Evolutionary conservation across 2,888 invertebrate genomes (phyloP).

Genomic region (Sinodicranocentrus sp.): DNA sequence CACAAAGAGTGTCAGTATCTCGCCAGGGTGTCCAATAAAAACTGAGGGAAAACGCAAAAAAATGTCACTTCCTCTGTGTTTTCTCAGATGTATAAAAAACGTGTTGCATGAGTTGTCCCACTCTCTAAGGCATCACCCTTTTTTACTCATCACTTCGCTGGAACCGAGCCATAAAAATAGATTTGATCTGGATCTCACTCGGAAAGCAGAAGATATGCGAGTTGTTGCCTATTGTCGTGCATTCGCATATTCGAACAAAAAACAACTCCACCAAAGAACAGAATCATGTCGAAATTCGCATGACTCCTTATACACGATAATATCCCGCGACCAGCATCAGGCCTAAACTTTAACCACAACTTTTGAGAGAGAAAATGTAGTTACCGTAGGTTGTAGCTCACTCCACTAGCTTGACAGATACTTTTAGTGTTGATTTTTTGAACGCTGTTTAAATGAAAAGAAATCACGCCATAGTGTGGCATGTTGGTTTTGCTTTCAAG

Average conservation of each 20-base stretch:
- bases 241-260: too few relatives aligned
- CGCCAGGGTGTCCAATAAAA: constrained; percentile 15
- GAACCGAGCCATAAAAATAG: constrained; percentile 27
- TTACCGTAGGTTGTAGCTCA: background rate
- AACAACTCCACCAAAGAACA: background rate
- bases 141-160: constrained; percentile 16
- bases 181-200: constrained; percentile 2
- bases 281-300: background rate
- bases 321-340: too few relatives aligned
- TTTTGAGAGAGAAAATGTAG: background rate
- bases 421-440: background rate
- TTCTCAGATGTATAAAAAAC: background rate
- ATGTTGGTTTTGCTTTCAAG: too few relatives aligned
- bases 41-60: constrained; percentile 6
- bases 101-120: background rate
- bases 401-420: background rate
- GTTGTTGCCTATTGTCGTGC: too few relatives aligned
- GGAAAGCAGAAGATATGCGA: too few relatives aligned
- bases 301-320: too few relatives aligned
- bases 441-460: background rate
- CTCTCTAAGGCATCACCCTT: background rate
- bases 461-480: background rate
- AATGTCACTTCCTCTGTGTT: constrained; percentile 14
- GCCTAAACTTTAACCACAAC: too few relatives aligned
- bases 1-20: constrained; percentile 8